phyloP scores from a whole-genome alignment of 2,888 invertebrate species.

The Epinotia brunnichana region DNA sequence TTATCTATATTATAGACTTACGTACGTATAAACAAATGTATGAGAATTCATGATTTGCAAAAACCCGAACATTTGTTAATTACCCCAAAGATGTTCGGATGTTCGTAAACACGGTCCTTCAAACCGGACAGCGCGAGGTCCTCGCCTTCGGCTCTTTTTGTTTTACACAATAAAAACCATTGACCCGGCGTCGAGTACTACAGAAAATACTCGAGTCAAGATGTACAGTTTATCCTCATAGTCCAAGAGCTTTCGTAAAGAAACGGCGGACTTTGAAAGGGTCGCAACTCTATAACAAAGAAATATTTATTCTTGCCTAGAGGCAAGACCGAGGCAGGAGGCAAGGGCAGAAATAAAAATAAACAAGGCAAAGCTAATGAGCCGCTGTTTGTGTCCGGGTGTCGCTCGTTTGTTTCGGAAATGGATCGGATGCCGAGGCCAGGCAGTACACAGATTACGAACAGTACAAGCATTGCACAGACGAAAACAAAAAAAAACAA shows the following conservation, averaged over 20 bases:
- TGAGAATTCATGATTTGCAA: too few species aligned
- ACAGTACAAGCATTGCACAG: constrained; percentile 4
- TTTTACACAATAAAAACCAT: not conserved
- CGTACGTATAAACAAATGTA: too few species aligned
- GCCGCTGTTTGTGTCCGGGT: constrained; percentile 51
- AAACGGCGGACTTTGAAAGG: constrained; percentile 14
- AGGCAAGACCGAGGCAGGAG: constrained; percentile 27
- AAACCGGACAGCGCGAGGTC: constrained; percentile 2
- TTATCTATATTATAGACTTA: too few species aligned
- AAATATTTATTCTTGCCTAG: constrained; percentile 29
- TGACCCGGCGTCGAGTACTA: not conserved
- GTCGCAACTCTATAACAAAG: constrained; percentile 35
- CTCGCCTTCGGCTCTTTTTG: constrained; percentile 2
- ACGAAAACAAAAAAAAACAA: too few species aligned
- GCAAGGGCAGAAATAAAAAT: constrained; percentile 43
- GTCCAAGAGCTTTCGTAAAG: not conserved
- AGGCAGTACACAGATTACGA: constrained; percentile 12
- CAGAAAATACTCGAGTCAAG: constrained; percentile 11
- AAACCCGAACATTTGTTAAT: not conserved
- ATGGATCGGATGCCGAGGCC: constrained; percentile 55
- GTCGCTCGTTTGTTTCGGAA: constrained; percentile 63
- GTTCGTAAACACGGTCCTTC: constrained; percentile 12
- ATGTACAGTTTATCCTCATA: constrained; percentile 5
- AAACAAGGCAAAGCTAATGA: constrained; percentile 57
- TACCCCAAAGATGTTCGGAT: not conserved